Percentiles rank a stretch among this genome's conserved stretches.
Evolutionary conservation across 2,797 vertebrate species (phyloP).

Genomic region (Spinus olivaceus): DNA sequence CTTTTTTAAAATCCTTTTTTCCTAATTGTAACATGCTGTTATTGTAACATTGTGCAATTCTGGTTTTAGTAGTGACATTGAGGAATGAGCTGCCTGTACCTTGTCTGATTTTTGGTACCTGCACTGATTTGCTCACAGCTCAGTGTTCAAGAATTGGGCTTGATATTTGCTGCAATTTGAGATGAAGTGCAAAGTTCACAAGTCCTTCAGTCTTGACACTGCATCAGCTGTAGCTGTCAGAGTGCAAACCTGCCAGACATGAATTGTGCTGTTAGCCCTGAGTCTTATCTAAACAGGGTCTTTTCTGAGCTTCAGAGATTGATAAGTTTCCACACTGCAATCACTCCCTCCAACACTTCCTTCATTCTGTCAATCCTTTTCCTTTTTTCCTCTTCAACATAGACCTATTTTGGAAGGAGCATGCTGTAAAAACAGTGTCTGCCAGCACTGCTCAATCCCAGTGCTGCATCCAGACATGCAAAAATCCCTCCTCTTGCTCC

Average conservation of each 20-base stretch:
- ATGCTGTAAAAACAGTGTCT: not conserved
- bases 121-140: not conserved
- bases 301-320: not conserved
- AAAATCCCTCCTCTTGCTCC: not conserved
- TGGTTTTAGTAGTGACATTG: not conserved
- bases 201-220: not conserved
- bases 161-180: not conserved
- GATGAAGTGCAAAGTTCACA: conserved; percentile 1
- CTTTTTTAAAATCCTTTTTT: not conserved
- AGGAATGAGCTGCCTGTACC: not conserved
- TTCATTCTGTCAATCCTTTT: not conserved
- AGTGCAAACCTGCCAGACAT: not conserved
- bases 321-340: not conserved
- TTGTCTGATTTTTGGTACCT: not conserved
- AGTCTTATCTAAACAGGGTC: conserved; percentile 31
- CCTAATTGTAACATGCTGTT: not conserved
- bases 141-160: not conserved
- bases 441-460: not conserved
- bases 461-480: not conserved
- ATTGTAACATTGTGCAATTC: not conserved
- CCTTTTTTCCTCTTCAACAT: not conserved
- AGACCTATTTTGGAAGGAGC: not conserved
- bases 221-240: conserved; percentile 23
- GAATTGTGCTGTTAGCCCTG: conserved; percentile 31
- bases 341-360: not conserved